Conservation (phyloP, 2,113 vertebrate species). For the Gopherus flavomarginatus region DNA sequence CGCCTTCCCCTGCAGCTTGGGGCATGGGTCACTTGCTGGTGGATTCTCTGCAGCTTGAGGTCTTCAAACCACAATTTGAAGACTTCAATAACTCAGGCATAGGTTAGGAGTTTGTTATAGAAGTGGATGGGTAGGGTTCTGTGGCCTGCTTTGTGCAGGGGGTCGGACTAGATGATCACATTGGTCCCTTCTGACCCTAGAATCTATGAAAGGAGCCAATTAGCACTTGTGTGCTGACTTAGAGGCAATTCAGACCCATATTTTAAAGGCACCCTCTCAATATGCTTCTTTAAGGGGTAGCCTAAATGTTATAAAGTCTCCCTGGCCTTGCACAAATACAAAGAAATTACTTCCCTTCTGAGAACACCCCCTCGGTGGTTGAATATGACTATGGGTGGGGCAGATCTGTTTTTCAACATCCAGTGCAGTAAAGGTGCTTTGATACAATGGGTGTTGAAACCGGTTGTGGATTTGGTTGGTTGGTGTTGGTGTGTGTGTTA, state of each 20-base stretch:
- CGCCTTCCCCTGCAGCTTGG: too few relatives aligned
- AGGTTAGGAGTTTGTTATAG: too few relatives aligned
- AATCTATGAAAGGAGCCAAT: not conserved
- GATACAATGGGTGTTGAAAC: not conserved
- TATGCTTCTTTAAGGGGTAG: not conserved
- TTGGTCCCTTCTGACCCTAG: too few relatives aligned
- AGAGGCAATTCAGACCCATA: not conserved
- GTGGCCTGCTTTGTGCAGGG: too few relatives aligned
- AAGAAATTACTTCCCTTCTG: not conserved
- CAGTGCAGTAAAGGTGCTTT: not conserved
- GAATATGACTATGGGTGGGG: not conserved
- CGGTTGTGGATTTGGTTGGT: rapidly evolving
- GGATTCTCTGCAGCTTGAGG: too few relatives aligned
- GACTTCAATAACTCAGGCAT: too few relatives aligned
- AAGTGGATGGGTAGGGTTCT: too few relatives aligned
- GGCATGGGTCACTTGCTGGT: too few relatives aligned
- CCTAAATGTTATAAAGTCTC: not conserved
- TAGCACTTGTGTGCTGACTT: not conserved
- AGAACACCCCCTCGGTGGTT: not conserved
- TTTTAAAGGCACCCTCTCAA: not conserved
- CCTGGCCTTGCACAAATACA: not conserved
- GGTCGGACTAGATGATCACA: too few relatives aligned
- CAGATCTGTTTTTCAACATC: not conserved
- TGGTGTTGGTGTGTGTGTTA: not conserved
- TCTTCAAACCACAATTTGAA: too few relatives aligned